These are phyloP conservation scores for Bergia sp. DNA, from an alignment of 92 coral and sea anemone species.

Conservation along the genomic window DNA sequence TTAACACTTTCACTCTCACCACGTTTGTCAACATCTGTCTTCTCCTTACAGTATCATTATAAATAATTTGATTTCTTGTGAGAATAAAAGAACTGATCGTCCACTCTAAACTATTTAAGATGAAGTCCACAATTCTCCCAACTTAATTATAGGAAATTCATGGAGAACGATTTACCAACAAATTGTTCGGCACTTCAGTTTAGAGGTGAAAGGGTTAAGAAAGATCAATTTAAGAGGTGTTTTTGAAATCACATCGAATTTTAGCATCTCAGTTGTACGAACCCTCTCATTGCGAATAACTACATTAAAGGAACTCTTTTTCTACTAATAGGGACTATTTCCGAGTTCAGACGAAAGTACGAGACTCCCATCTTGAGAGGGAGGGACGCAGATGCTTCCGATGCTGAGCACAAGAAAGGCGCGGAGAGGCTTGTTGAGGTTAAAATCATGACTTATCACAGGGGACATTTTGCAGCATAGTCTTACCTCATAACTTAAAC, in stretches of 20 bases:
- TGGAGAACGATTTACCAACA: too few relatives aligned
- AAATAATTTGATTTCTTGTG: too few relatives aligned
- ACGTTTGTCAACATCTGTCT: too few relatives aligned
- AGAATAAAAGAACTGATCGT: too few relatives aligned
- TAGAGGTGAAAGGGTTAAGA: not conserved
- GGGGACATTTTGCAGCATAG: too few relatives aligned
- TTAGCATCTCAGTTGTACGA: not conserved
- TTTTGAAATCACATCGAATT: not conserved
- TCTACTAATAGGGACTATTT: conserved; percentile 72
- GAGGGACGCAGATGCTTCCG: conserved; percentile 97
- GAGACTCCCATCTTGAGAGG: conserved; percentile 94
- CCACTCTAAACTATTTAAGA: too few relatives aligned
- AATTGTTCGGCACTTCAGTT: too few relatives aligned
- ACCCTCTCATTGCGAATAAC: not conserved
- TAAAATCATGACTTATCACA: not conserved
- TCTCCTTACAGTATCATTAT: too few relatives aligned
- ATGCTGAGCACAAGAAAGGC: conserved; percentile 89
- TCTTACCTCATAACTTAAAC: not conserved
- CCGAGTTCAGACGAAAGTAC: conserved; percentile 90
- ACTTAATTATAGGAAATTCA: too few relatives aligned
- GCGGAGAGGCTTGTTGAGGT: conserved; percentile 88
- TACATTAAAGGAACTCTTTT: not conserved
- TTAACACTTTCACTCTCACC: too few relatives aligned
- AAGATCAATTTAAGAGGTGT: not conserved
- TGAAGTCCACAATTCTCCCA: too few relatives aligned